phyloP scores from a whole-genome alignment of 2,113 vertebrate genomes.

The Takifugu bimaculatus region DNA sequence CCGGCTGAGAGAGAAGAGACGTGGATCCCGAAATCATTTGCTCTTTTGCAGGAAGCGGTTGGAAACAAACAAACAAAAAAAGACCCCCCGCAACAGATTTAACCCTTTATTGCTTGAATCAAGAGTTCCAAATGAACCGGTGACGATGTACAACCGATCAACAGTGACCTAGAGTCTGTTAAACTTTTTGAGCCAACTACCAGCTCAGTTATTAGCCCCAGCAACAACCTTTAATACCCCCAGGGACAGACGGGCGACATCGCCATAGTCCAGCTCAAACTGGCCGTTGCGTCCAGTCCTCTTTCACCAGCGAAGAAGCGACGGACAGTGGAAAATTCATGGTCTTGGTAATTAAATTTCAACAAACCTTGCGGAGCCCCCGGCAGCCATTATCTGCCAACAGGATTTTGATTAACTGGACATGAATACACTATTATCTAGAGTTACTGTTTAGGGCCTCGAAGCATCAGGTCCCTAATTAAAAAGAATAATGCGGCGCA shows the following conservation, averaged over 20 bases:
- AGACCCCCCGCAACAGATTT: too few relatives aligned
- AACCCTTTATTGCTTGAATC: too few relatives aligned
- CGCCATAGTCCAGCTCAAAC: too few relatives aligned
- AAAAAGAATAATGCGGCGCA: slow-evolving; percentile 64
- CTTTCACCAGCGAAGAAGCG: slow-evolving; percentile 59
- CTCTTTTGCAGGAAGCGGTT: slow-evolving; percentile 26
- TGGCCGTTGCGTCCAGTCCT: slow-evolving; percentile 8
- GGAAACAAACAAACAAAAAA: too few relatives aligned
- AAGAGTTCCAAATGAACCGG: too few relatives aligned
- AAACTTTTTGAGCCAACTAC: too few relatives aligned
- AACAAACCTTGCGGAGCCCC: slow-evolving; percentile 62
- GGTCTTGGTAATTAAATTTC: slow-evolving; percentile 69
- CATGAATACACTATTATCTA: slow-evolving; percentile 63
- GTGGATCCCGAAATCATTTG: slow-evolving; percentile 41
- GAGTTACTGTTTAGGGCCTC: slow-evolving; percentile 61
- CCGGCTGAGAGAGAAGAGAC: slow-evolving; percentile 26
- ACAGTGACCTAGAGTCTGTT: too few relatives aligned
- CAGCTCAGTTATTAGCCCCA: too few relatives aligned
- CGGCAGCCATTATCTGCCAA: slow-evolving; percentile 70
- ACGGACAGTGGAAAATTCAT: slow-evolving; percentile 61
- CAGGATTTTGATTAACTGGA: slow-evolving; percentile 72
- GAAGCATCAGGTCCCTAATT: slow-evolving; percentile 64
- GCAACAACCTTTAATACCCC: too few relatives aligned
- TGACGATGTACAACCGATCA: too few relatives aligned
- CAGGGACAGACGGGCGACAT: too few relatives aligned